phyloP scores from a whole-genome alignment of 2,113 vertebrate genomes.

The Mystacornis crossleyi region DNA sequence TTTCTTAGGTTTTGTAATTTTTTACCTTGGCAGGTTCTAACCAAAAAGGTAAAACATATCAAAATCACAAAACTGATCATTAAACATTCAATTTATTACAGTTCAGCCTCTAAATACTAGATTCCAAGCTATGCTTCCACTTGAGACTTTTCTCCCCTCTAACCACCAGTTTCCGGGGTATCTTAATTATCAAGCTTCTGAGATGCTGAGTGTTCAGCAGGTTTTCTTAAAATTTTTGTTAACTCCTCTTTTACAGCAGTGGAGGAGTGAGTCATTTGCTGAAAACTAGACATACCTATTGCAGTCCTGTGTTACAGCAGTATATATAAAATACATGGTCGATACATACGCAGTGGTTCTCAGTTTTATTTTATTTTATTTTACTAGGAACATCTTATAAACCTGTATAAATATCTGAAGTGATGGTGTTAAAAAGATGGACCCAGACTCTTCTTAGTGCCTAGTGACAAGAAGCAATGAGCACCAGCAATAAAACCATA shows the following conservation, averaged over 20 bases:
- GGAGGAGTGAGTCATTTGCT: neutral
- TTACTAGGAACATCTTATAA: neutral
- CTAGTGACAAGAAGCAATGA: neutral
- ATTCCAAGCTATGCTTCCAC: neutral
- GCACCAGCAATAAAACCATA: neutral
- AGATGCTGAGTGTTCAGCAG: neutral
- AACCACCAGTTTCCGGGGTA: neutral
- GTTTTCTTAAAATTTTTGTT: neutral
- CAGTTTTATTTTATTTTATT: neutral
- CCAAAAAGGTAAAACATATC: neutral
- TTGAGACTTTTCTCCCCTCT: neutral
- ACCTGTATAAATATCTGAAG: neutral
- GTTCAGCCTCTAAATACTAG: neutral
- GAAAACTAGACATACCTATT: neutral
- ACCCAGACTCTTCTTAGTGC: neutral
- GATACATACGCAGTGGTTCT: fast-evolving
- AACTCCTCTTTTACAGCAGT: neutral
- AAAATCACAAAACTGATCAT: neutral
- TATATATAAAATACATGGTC: fast-evolving
- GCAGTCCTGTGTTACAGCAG: neutral
- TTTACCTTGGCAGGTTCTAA: neutral
- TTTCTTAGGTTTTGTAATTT: neutral
- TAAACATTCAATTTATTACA: neutral
- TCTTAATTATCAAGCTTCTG: neutral
- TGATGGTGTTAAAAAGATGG: neutral